phyloP scores from a whole-genome alignment of 1,140 invertebrate species.

The Kradibia gibbosae region DNA sequence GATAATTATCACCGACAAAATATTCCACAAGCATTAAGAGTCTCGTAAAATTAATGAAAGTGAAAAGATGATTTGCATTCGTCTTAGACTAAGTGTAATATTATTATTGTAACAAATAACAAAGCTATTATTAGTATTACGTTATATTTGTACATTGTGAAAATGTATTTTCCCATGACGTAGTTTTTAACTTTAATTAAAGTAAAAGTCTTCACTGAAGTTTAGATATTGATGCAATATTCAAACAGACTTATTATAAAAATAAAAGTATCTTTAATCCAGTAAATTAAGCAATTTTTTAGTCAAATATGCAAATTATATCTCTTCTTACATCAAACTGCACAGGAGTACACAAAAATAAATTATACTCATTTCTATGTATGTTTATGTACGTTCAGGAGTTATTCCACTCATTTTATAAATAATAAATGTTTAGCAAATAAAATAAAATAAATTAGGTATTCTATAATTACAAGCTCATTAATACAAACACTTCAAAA shows the following conservation, averaged over 20 bases:
- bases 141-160: no score
- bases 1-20: no score
- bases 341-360: not conserved
- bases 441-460: not conserved
- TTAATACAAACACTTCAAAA: no score
- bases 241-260: not conserved
- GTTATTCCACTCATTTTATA: not conserved
- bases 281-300: constrained; percentile 2
- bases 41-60: no score
- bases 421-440: not conserved
- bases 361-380: not conserved
- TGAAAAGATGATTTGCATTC: no score
- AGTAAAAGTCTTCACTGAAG: not conserved
- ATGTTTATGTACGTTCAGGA: not conserved
- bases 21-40: no score
- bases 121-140: no score
- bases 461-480: not conserved
- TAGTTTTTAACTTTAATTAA: not conserved
- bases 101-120: no score
- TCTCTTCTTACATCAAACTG: not conserved
- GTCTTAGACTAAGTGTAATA: no score
- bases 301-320: not conserved
- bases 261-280: not conserved
- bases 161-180: not conserved
- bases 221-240: not conserved